phyloP scores from a whole-genome alignment of 2,797 vertebrate genomes.

The Loris lydekkerianus region DNA sequence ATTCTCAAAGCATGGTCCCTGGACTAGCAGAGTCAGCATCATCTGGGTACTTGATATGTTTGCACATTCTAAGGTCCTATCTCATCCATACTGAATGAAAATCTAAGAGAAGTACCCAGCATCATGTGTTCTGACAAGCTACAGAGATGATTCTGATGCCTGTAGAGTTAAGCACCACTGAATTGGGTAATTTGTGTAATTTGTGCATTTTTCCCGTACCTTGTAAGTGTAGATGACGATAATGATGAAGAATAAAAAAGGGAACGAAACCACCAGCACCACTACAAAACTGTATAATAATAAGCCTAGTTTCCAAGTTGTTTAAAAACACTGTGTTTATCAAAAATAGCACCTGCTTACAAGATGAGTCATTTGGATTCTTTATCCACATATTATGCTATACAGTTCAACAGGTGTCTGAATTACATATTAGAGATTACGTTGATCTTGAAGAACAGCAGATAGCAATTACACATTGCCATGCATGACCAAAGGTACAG shows the following conservation, averaged over 20 bases:
- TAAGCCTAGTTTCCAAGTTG: conserved; percentile 2
- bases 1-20: neutral
- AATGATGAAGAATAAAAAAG: neutral
- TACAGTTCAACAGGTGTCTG: neutral
- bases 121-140: neutral
- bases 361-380: conserved; percentile 17
- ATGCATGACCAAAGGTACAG: conserved; percentile 61
- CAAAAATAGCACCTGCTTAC: neutral
- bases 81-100: neutral
- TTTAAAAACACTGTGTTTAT: conserved; percentile 8
- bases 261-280: neutral
- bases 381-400: conserved; percentile 9
- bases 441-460: conserved; percentile 61
- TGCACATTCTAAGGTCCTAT: neutral
- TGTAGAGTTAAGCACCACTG: neutral
- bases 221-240: neutral
- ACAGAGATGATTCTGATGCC: neutral
- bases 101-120: neutral
- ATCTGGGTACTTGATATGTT: neutral
- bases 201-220: neutral
- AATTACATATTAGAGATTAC: conserved; percentile 69
- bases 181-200: neutral
- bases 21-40: neutral
- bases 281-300: neutral
- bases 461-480: conserved; percentile 75